Evolutionary conservation across 2,113 vertebrate genomes (phyloP), one percentile per base, ranked within the genome.

Genomic region (Euleptes europaea): DNA sequence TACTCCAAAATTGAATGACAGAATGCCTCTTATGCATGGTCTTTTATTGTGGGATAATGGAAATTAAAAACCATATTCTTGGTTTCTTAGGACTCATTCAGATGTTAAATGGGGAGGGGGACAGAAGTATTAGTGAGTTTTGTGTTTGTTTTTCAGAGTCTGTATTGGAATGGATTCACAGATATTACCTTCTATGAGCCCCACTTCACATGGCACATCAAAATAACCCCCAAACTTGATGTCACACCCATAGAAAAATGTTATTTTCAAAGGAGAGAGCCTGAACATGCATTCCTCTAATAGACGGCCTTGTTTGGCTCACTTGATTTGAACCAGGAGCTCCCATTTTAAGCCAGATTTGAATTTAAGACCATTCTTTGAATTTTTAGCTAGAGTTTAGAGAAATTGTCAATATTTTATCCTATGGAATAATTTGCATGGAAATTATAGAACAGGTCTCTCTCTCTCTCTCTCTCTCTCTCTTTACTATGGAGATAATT

Each of bases 361-460:
- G 89, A 60, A 82, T 91, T 84, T 69, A 84, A 44, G 1, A 23
- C 44, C 0, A 40, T 26, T 49, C 15, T 28, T 65, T 86, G 71
- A 40, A 5, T 81, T 88, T 42, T 63, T 3, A 28, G 78, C 4
- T 15, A n/a, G 26, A 54, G 74, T 82, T 87, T 83, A 40, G 11
- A 33, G 69, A 31, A 66, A 78, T 74, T 71, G 35, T 81, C 54
- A 7, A 77, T 84, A 78, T 87, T 80, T 78, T 83, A 28, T 83
- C 70, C 84, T 31, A 0, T 26, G 31, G 65, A 67, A 57, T 81
- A 67, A 78, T 75, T 85, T 84, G 72, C 40, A 3, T n/a, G 47
- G 76, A 31, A 78, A 73, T 91, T 86, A 13, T 6, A 47, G 79
- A 57, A 57, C 19, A 54, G 19, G 15, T 54, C 14, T 17, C 51